Evolutionary conservation across 2,888 invertebrate species (phyloP), one percentile per base, ranked within the genome.

Genomic region (Resseliella maxima): DNA sequence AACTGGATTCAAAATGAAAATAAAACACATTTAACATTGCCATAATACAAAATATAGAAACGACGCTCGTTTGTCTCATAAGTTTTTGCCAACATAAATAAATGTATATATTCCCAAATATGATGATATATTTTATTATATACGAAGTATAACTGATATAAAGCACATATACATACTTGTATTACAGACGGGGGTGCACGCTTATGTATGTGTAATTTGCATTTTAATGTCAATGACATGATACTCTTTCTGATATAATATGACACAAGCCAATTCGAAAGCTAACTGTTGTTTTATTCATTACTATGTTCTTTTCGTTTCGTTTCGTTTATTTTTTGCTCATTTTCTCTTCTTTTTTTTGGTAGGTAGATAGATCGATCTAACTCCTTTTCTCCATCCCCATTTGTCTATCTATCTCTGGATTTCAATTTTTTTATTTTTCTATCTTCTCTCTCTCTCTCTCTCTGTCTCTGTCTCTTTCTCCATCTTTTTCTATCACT

Each of bases 141-240:
- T n/a, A 59, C 59, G 24, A 3, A n/a, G 59, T 1, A 59, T 59
- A 59, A 24, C 59, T 59, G 59, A 59, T 59, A 59, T 59, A n/a
- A 24, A 59, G 24, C 27, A 59, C 59, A 59, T 59, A 59, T n/a
- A 50, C 8, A 50, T 18, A 18, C 46, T 15, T 18, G 18, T 15
- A 15, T 50, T 18, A 1, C 15, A 35, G 72, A 72, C 72, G 31
- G 27, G n/a, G 59, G 31, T n/a, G 31, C 31, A 2, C n/a, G 6
- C 31, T 72, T 72, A 15, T 50, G 18, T 15, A 15, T 72, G 31
- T 35, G 72, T n/a, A 72, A 72, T 72, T 72, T 72, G 72, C 72
- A 72, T 72, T 35, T 50, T 59, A n/a, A 31, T 72, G 72, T 72
- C 72, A 72, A 31, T 72, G 72, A 72, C 72, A 72, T 72, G 72